phyloP scores from a whole-genome alignment of 2,888 invertebrate species.

The Miltochrista miniata region DNA sequence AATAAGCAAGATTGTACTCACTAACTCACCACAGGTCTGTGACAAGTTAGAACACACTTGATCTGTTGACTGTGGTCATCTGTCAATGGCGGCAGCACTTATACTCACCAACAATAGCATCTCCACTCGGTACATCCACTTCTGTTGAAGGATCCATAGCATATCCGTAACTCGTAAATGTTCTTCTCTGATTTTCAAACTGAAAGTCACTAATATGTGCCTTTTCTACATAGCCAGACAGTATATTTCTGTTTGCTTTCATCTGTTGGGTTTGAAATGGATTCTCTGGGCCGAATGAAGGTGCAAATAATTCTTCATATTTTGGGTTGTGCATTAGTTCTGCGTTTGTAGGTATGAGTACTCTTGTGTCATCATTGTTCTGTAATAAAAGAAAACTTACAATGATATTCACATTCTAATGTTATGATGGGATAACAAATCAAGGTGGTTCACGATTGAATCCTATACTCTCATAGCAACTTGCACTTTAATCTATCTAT shows the following conservation, averaged over 20 bases:
- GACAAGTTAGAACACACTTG: too few relatives aligned
- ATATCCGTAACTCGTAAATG: slow-evolving; percentile 97
- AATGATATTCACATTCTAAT: not conserved
- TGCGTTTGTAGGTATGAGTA: slow-evolving; percentile 91
- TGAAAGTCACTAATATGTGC: slow-evolving; percentile 98
- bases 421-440: too few relatives aligned
- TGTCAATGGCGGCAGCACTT: too few relatives aligned
- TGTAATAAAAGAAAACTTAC: slow-evolving; percentile 51
- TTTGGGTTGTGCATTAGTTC: slow-evolving; percentile 96
- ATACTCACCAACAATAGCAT: slow-evolving; percentile 77
- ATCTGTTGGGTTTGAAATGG: slow-evolving; percentile 96
- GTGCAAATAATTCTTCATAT: slow-evolving; percentile 97
- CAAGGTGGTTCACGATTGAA: too few relatives aligned
- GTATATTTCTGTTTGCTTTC: slow-evolving; percentile 93
- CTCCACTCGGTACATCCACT: slow-evolving; percentile 66
- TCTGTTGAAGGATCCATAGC: slow-evolving; percentile 97
- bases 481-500: too few relatives aligned
- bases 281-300: slow-evolving; percentile 95
- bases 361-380: slow-evolving; percentile 88
- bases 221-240: slow-evolving; percentile 97
- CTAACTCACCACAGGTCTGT: too few relatives aligned
- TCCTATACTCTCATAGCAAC: too few relatives aligned
- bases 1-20: too few relatives aligned
- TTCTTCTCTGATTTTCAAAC: slow-evolving; percentile 97
- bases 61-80: too few relatives aligned